Evolutionary conservation across 2,888 invertebrate species (phyloP).

Genomic region (Lochmaea capreae): DNA sequence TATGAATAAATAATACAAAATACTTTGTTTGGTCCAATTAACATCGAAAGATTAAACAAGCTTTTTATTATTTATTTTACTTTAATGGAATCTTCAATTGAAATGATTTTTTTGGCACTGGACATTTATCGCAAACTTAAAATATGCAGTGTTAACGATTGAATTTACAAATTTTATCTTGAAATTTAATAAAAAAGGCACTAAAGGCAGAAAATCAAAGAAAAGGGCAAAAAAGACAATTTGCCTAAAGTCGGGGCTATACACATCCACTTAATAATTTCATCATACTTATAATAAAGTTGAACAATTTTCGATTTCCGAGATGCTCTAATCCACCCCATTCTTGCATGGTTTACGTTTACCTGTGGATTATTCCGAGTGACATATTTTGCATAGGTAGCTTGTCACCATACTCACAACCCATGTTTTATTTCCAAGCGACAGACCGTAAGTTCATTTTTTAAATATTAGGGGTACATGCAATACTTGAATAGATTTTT

Average conservation of each 20-base stretch:
- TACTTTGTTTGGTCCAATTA: constrained; percentile 49
- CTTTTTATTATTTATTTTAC: constrained; percentile 24
- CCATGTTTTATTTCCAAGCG: constrained; percentile 1
- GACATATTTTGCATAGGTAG: constrained; percentile 22
- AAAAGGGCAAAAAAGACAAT: no score
- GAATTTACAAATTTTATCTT: no score
- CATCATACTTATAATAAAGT: no score
- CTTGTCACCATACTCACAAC: constrained; percentile 16
- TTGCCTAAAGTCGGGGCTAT: no score
- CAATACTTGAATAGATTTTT: not conserved
- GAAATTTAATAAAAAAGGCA: no score
- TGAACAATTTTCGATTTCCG: not conserved
- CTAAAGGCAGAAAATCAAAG: no score
- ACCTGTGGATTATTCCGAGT: constrained; percentile 35
- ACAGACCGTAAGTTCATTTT: constrained; percentile 12
- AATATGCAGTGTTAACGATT: no score
- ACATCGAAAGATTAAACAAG: constrained; percentile 43
- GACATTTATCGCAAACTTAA: no score
- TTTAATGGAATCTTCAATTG: not conserved
- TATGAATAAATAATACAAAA: constrained; percentile 61
- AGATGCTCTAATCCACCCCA: constrained; percentile 10
- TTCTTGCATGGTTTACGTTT: constrained; percentile 19
- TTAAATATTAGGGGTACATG: not conserved
- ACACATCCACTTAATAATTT: no score
- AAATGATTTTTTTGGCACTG: no score